Conservation (phyloP, 2,113 vertebrate genomes). For the Bettongia penicillata region DNA sequence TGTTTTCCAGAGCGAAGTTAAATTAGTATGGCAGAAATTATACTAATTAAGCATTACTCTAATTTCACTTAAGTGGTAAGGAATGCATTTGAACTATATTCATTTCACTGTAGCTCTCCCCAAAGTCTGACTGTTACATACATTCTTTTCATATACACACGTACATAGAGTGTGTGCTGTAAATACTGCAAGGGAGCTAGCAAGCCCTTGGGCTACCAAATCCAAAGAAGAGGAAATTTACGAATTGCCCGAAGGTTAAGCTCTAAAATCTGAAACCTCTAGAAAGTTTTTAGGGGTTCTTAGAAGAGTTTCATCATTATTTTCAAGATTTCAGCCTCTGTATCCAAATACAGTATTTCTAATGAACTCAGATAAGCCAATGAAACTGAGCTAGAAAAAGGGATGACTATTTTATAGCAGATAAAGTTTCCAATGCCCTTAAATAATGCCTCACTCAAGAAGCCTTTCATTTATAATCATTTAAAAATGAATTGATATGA, state of each 20-base stretch:
- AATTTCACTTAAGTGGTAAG: not conserved
- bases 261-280: not conserved
- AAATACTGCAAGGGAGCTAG: not conserved
- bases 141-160: not conserved
- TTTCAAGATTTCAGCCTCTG: constrained; percentile 53
- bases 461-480: constrained; percentile 10
- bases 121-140: not conserved
- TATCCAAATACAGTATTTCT: constrained; percentile 60
- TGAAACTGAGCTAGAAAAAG: constrained; percentile 65
- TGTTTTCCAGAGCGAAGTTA: not conserved
- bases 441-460: constrained; percentile 42
- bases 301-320: constrained; percentile 29
- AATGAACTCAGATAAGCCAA: constrained; percentile 29
- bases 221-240: not conserved
- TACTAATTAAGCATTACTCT: not conserved
- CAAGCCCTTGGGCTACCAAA: not conserved
- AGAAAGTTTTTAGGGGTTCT: not conserved
- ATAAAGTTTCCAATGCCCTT: constrained; percentile 29
- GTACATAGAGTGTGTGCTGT: not conserved
- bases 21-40: not conserved
- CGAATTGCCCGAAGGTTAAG: not conserved
- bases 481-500: not conserved
- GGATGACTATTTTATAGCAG: constrained; percentile 64
- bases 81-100: not conserved
- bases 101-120: not conserved